Percentiles rank a stretch among this genome's conserved stretches.
These are phyloP conservation scores for Cotesia congregata DNA, from an alignment of 2,888 invertebrate species.

Conservation along the genomic window DNA sequence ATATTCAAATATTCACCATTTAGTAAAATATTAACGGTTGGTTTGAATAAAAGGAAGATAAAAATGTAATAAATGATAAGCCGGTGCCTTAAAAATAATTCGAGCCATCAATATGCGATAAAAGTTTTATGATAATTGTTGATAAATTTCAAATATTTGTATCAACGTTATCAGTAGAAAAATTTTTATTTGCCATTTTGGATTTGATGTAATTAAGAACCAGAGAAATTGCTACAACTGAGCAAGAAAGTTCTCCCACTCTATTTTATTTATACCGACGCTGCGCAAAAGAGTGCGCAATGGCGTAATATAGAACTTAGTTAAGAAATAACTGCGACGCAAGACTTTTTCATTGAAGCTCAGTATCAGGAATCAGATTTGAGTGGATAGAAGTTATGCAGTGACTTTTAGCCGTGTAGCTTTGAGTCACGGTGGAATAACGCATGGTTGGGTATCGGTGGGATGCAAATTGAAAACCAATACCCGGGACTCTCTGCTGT, in stretches of 20 bases:
- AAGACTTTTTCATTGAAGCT: too few relatives aligned
- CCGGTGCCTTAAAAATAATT: not conserved
- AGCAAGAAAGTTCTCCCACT: not conserved
- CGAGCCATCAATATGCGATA: not conserved
- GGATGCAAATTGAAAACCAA: slow-evolving; percentile 65
- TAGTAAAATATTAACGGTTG: not conserved
- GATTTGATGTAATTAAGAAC: too few relatives aligned
- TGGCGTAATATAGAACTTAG: not conserved
- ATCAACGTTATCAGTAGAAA: too few relatives aligned
- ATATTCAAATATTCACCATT: not conserved
- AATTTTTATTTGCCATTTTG: too few relatives aligned
- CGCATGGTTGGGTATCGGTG: slow-evolving; percentile 54
- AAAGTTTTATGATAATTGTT: not conserved
- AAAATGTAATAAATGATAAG: not conserved
- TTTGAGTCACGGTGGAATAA: slow-evolving; percentile 45
- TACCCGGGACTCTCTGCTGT: slow-evolving; percentile 44
- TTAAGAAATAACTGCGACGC: not conserved
- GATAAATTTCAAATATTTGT: too few relatives aligned
- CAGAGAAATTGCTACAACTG: not conserved
- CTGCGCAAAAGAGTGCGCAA: too few relatives aligned
- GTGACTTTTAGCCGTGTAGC: not conserved
- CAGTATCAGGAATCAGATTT: not conserved
- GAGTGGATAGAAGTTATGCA: not conserved
- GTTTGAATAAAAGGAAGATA: not conserved
- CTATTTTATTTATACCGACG: too few relatives aligned